Percentiles rank a stretch among this genome's conserved stretches.
Evolutionary conservation across 2,888 invertebrate species (phyloP).

Genomic region (Xylophagus ater): DNA sequence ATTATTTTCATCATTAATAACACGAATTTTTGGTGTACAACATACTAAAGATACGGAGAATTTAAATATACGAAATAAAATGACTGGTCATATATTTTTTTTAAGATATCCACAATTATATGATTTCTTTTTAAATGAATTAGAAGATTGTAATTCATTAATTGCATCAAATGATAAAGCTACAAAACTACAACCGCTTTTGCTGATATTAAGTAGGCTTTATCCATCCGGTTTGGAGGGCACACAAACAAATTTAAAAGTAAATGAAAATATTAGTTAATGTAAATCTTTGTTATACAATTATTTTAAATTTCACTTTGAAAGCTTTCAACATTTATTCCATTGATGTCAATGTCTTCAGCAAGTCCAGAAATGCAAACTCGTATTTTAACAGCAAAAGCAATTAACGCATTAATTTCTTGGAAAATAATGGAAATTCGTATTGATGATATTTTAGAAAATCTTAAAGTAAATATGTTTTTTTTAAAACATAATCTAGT

Average conservation of each 20-base stretch:
- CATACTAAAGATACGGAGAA: conserved; percentile 48
- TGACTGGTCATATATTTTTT: conserved; percentile 74
- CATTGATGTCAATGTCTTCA: conserved; percentile 52
- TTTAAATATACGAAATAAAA: conserved; percentile 51
- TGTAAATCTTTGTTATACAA: conserved; percentile 4
- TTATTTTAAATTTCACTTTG: background rate
- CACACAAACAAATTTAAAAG: conserved; percentile 55
- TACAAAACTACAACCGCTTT: conserved; percentile 58
- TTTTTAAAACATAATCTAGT: background rate
- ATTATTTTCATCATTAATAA: conserved; percentile 70
- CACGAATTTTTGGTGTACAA: conserved; percentile 78
- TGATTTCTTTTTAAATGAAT: conserved; percentile 43
- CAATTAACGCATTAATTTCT: conserved; percentile 50
- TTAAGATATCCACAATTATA: conserved; percentile 47
- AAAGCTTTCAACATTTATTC: conserved; percentile 56
- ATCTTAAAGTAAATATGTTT: conserved; percentile 2
- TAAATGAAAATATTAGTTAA: conserved; percentile 24
- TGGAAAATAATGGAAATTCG: conserved; percentile 31
- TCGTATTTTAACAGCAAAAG: conserved; percentile 60
- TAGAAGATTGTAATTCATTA: conserved; percentile 29
- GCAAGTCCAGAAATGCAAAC: conserved; percentile 55
- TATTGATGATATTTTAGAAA: conserved; percentile 16
- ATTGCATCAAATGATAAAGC: conserved; percentile 30
- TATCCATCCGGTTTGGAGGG: conserved; percentile 66
- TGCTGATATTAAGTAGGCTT: conserved; percentile 65